A percentile compares a stretch with the other conserved stretches of the same genome.
phyloP scores from a whole-genome alignment of 1,140 invertebrate species.

The Helicoverpa armigera region DNA sequence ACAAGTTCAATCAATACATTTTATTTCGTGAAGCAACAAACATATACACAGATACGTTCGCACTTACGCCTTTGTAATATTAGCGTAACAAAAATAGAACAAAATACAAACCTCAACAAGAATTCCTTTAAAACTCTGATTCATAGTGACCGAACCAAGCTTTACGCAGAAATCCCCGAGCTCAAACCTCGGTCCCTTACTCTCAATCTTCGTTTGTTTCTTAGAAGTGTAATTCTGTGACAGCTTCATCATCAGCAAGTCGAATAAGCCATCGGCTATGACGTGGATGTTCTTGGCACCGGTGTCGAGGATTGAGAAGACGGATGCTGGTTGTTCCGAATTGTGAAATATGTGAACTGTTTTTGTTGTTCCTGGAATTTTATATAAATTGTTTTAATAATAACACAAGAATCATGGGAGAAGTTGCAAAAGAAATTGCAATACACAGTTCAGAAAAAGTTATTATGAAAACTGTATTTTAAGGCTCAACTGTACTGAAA shows the following conservation, averaged over 20 bases:
- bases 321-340: slow-evolving; percentile 97
- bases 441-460: too few relatives aligned
- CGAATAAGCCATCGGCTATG: slow-evolving; percentile 96
- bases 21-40: too few relatives aligned
- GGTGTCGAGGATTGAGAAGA: slow-evolving; percentile 96
- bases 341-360: slow-evolving; percentile 97
- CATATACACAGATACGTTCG: too few relatives aligned
- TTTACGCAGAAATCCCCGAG: slow-evolving; percentile 98
- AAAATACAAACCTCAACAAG: slow-evolving; percentile 93
- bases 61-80: too few relatives aligned
- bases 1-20: too few relatives aligned
- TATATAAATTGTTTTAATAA: neutral
- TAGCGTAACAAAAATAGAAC: neutral
- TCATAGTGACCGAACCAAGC: slow-evolving; percentile 96
- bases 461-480: too few relatives aligned
- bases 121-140: slow-evolving; percentile 97
- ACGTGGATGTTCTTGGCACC: slow-evolving; percentile 94
- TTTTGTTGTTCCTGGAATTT: slow-evolving; percentile 87
- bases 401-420: too few relatives aligned
- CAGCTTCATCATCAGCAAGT: slow-evolving; percentile 96
- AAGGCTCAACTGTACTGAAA: too few relatives aligned
- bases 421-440: too few relatives aligned
- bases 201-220: slow-evolving; percentile 95
- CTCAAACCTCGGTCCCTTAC: slow-evolving; percentile 97
- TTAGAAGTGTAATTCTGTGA: slow-evolving; percentile 95